Base-by-base conservation (phyloP, 2,113 vertebrate species). In the Eretmochelys imbricata region DNA sequence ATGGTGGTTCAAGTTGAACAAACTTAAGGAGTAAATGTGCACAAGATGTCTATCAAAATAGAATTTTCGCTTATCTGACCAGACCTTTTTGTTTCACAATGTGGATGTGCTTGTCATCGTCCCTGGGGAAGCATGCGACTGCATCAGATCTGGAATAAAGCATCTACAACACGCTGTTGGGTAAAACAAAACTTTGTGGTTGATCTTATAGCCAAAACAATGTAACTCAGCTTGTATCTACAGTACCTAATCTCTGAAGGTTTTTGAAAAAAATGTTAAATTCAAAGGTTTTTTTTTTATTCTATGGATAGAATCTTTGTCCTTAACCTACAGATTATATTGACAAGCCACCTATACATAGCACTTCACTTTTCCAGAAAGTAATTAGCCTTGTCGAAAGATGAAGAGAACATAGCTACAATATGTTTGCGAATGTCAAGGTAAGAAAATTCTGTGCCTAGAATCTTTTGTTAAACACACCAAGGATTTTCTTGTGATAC, bases 371-470 rank as follows among this genome's bases (percentile, higher is more conserved):
- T 62, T 93, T 62, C 94, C 85, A 50, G 59, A 85, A 90, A 51
- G 72, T 88, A 79, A 91, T 93, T 69, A 29, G 11, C 89, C 55
- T 96, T 57, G 54, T 46, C 65, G 72, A 69, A 91, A 93, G 81
- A 46, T 76, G 89, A 90, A 95, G 91, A 27, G 86, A 86, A 87
- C 82, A 83, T 25, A 85, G 59, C 22, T 35, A 79, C 38, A 84
- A 1, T 35, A 42, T 24, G 51, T 91, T 69, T 87, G 89, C 93
- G 89, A 89, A 91, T 96, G 92, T 94, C 91, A 79, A 84, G 96
- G 69, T 89, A 95, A 96, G 93, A 93, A 93, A 78, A n/a, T 92
- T 88, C 91, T 96, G 93, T 96, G 93, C 93, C 46, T 90, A 96
- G 94, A 94, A 92, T 38, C 88, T 75, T 31, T 87, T 87, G 82